Evolutionary conservation across 2,888 invertebrate genomes (phyloP).

Genomic region (Trichogramma dendrolimi): DNA sequence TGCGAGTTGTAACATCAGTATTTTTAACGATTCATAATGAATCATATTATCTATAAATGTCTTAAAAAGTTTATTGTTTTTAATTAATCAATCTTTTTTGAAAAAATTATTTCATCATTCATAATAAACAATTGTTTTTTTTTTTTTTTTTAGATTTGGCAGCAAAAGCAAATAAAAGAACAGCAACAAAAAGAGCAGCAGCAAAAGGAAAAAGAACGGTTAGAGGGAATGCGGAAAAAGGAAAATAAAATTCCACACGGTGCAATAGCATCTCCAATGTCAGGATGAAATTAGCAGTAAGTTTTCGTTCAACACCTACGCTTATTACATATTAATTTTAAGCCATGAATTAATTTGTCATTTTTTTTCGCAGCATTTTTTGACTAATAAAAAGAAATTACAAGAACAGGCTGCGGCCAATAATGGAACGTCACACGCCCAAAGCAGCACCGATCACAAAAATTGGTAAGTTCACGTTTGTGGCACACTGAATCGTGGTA

Average conservation of each 20-base stretch:
- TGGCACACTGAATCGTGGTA: no score
- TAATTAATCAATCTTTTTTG: no score
- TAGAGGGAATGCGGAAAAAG: slow-evolving; percentile 85
- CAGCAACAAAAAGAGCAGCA: slow-evolving; percentile 80
- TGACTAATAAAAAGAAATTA: slow-evolving; percentile 77
- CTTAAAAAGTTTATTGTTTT: no score
- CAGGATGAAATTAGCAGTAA: slow-evolving; percentile 71
- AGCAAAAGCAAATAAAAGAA: slow-evolving; percentile 55
- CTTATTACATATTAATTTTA: no score
- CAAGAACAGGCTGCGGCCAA: slow-evolving; percentile 67
- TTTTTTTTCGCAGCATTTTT: slow-evolving; percentile 66
- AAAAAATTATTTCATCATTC: no score
- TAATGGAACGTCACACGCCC: slow-evolving; percentile 61
- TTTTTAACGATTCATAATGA: no score
- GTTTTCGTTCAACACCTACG: no score
- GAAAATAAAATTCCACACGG: slow-evolving; percentile 73
- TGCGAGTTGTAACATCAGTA: no score
- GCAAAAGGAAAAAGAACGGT: slow-evolving; percentile 73
- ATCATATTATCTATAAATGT: no score
- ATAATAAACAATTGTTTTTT: neutral
- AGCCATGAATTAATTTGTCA: no score
- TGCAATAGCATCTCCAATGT: slow-evolving; percentile 93
- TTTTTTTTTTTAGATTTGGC: slow-evolving; percentile 72
- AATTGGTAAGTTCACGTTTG: no score
- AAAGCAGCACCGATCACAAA: no score